Evolutionary conservation across 2,888 invertebrate species (phyloP).

Genomic region (Bimastos eiseni): DNA sequence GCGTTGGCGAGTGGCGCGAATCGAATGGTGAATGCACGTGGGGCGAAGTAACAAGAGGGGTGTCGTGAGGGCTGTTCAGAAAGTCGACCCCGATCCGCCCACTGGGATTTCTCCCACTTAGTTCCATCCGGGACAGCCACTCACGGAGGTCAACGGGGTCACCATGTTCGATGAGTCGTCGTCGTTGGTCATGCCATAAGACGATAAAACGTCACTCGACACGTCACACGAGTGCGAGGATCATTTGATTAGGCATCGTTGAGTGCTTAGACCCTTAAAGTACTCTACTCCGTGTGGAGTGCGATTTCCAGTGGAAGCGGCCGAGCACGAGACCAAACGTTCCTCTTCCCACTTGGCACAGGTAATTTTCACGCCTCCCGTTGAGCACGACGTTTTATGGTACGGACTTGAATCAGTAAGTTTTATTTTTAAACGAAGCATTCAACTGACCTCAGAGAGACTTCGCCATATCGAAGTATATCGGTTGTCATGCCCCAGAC

Average conservation of each 20-base stretch:
- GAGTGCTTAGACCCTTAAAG: neutral
- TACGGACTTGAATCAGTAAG: too few species aligned
- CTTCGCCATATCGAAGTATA: neutral
- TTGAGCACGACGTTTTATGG: neutral
- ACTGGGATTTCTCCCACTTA: neutral
- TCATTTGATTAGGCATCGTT: conserved; percentile 2
- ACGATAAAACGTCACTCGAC: conserved; percentile 4
- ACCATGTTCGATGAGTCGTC: neutral
- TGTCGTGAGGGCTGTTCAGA: neutral
- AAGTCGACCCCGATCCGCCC: neutral
- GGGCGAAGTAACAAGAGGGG: neutral
- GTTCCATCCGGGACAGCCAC: neutral
- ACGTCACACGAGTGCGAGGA: neutral
- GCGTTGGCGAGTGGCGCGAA: neutral
- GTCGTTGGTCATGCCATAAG: neutral
- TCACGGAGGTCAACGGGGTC: neutral
- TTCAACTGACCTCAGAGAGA: neutral
- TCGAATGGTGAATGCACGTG: neutral
- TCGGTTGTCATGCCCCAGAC: neutral
- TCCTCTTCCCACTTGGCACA: neutral
- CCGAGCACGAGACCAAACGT: neutral
- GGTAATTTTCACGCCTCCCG: neutral
- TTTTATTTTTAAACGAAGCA: neutral
- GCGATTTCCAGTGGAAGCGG: neutral
- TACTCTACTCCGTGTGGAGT: neutral